Evolutionary conservation across 2,888 invertebrate genomes (phyloP).

Genomic region (Lasioglossum villosulum): DNA sequence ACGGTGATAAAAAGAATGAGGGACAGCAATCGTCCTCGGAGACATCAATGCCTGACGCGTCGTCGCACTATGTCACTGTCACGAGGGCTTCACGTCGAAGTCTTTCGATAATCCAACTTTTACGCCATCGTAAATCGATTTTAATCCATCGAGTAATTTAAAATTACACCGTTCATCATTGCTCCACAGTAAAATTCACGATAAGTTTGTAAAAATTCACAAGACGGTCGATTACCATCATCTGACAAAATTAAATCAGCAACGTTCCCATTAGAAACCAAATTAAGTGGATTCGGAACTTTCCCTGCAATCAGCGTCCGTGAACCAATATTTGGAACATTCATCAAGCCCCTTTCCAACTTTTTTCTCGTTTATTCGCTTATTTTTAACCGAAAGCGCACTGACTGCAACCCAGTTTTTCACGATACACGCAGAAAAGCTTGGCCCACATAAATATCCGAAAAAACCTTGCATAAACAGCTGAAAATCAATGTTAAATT

Average conservation of each 20-base stretch:
- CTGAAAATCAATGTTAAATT: not conserved
- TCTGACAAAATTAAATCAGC: not conserved
- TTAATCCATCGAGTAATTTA: not conserved
- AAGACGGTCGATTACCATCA: not conserved
- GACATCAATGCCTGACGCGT: conserved; percentile 73
- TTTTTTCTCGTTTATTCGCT: not conserved
- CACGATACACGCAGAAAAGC: not conserved
- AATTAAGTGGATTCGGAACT: not conserved
- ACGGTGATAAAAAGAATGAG: not conserved
- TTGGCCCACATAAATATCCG: not conserved
- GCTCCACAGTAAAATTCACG: too few species aligned
- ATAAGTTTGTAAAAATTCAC: not conserved
- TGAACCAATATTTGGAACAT: not conserved
- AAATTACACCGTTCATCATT: not conserved
- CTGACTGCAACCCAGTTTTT: not conserved
- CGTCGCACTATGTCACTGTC: conserved; percentile 37
- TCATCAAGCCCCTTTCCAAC: not conserved
- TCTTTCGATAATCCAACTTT: not conserved
- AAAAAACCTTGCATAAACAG: not conserved
- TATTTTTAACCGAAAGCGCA: not conserved
- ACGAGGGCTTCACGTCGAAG: not conserved
- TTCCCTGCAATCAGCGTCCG: not conserved
- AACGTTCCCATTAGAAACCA: not conserved
- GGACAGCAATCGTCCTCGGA: conserved; percentile 46
- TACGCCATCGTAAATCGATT: not conserved